Percentiles rank a stretch among this genome's conserved stretches.
Evolutionary conservation across 2,113 vertebrate genomes (phyloP).

Genomic region (Camelus bactrianus): DNA sequence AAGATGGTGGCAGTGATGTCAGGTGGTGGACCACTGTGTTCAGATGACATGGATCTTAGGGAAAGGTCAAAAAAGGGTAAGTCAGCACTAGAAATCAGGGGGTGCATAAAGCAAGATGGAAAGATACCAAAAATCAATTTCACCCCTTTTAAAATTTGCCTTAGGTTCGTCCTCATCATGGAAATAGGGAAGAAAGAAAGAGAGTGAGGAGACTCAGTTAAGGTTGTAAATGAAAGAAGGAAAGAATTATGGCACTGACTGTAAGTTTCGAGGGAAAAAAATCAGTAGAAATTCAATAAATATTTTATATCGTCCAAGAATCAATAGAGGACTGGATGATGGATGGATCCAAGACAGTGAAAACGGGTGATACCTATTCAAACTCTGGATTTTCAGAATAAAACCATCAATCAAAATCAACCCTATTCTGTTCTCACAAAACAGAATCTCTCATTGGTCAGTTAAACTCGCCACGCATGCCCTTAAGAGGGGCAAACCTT

Average conservation of each 20-base stretch:
- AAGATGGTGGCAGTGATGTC: background rate
- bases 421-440: background rate
- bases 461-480: background rate
- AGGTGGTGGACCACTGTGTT: background rate
- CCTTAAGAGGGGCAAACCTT: background rate
- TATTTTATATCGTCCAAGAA: background rate
- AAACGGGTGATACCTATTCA: background rate
- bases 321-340: background rate
- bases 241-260: background rate
- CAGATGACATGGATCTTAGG: background rate
- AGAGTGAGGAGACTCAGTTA: background rate
- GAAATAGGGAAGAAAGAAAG: background rate
- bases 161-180: background rate
- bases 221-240: background rate
- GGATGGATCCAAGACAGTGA: background rate
- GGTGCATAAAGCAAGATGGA: background rate
- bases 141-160: background rate
- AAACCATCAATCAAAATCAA: background rate
- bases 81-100: background rate
- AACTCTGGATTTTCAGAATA: background rate
- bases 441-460: background rate
- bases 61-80: background rate
- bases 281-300: background rate
- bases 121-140: background rate
- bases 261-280: background rate